Evolutionary conservation across 2,113 vertebrate species (phyloP).

Genomic region (Malurus elegans): DNA sequence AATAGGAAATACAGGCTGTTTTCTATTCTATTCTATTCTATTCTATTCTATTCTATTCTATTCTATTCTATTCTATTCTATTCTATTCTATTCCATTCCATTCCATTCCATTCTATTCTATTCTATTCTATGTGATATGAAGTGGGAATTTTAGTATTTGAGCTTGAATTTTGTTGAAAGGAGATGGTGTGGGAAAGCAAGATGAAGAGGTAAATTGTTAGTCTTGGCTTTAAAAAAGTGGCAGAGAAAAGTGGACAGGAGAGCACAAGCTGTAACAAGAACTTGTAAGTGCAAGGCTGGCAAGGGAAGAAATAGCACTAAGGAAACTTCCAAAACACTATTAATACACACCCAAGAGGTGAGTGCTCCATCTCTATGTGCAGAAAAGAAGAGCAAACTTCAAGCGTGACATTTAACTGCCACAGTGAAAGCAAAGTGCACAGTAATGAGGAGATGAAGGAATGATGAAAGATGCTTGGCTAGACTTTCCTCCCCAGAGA

Average conservation of each 20-base stretch:
- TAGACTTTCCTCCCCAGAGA: background rate
- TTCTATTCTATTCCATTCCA: background rate
- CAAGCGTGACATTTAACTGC: background rate
- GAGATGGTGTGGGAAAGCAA: background rate
- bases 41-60: no score
- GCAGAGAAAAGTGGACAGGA: background rate
- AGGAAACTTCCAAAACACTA: background rate
- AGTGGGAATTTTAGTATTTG: background rate
- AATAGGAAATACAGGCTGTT: background rate
- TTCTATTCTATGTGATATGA: background rate
- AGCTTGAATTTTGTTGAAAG: background rate
- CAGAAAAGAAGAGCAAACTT: background rate
- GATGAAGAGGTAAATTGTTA: background rate
- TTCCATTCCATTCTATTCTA: background rate
- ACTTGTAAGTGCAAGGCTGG: background rate
- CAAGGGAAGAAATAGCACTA: background rate
- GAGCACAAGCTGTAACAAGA: slow-evolving; percentile 18
- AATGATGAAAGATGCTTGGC: background rate
- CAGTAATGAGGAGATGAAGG: background rate
- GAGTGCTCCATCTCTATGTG: background rate
- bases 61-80: no score
- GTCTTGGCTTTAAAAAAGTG: background rate
- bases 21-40: background rate
- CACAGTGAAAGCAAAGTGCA: background rate
- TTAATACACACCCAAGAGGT: background rate